Evolutionary conservation across 2,797 vertebrate species (phyloP).

Genomic region (Acanthurus tractus): DNA sequence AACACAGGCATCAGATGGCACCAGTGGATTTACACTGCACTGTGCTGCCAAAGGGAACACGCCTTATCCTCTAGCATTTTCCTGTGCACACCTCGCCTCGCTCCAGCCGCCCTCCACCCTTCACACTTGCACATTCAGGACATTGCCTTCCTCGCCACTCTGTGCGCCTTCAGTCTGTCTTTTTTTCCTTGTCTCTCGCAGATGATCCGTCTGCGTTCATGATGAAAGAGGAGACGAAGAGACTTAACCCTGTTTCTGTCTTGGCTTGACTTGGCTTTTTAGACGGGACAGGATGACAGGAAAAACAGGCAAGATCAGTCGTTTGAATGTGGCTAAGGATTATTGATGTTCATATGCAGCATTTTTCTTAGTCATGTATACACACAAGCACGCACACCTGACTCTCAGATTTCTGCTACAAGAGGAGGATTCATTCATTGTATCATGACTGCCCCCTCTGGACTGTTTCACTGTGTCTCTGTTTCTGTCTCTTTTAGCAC

Average conservation of each 20-base stretch:
- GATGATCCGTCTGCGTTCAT: constrained; percentile 8
- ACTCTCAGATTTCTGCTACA: constrained; percentile 20
- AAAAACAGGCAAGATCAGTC: constrained; percentile 23
- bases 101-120: constrained; percentile 43
- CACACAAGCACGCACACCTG: constrained; percentile 7
- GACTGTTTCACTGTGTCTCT: constrained; percentile 12
- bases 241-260: constrained; percentile 37
- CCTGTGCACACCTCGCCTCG: constrained; percentile 57
- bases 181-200: constrained; percentile 28
- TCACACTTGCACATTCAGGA: constrained; percentile 46
- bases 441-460: constrained; percentile 44
- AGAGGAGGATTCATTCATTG: constrained; percentile 22
- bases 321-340: constrained; percentile 24
- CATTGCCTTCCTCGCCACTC: constrained; percentile 32
- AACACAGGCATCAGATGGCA: constrained; percentile 81
- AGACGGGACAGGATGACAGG: constrained; percentile 14
- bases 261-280: constrained; percentile 14
- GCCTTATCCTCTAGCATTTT: constrained; percentile 74
- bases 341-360: neutral
- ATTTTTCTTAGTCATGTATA: neutral
- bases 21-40: constrained; percentile 65
- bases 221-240: constrained; percentile 41
- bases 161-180: constrained; percentile 5
- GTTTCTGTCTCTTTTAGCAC: neutral
- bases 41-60: constrained; percentile 76